Percentiles rank a stretch among this genome's conserved stretches.
phyloP scores from a whole-genome alignment of 2,113 vertebrate genomes.

The Corythoichthys intestinalis region DNA sequence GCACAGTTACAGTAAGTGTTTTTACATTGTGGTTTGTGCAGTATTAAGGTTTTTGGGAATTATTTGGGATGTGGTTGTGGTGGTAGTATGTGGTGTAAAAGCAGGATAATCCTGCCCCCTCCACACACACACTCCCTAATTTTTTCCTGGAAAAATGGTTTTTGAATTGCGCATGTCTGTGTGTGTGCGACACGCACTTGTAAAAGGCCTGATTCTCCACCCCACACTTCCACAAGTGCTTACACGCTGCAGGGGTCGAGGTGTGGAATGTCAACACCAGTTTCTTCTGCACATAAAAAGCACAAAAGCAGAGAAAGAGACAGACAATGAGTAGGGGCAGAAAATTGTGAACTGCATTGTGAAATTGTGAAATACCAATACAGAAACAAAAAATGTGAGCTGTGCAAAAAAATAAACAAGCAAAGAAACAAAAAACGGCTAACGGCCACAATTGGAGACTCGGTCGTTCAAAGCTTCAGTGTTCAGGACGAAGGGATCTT shows the following conservation, averaged over 20 bases:
- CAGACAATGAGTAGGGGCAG: constrained; percentile 3
- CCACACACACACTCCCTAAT: no score
- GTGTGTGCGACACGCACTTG: constrained; percentile 79
- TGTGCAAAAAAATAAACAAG: constrained; percentile 48
- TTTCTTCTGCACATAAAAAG: constrained; percentile 83
- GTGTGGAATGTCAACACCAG: constrained; percentile 94
- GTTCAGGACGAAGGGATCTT: background rate
- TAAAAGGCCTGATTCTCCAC: constrained; percentile 99
- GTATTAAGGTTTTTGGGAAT: no score
- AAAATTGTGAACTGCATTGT: no score
- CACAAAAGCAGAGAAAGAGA: constrained; percentile 41
- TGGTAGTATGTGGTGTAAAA: no score
- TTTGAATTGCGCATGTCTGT: background rate
- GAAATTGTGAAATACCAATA: constrained; percentile 6
- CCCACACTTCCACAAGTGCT: constrained; percentile 98
- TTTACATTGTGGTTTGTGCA: no score
- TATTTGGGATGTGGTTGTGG: no score
- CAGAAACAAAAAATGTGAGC: constrained; percentile 41
- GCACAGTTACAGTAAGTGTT: no score
- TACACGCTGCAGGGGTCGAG: constrained; percentile 95
- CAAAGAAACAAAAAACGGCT: background rate
- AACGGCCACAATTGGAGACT: background rate
- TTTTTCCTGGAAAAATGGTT: no score
- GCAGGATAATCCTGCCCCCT: no score
- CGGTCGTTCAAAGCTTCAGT: background rate